phyloP scores from a whole-genome alignment of 2,797 vertebrate genomes.

The Peromyscus eremicus region DNA sequence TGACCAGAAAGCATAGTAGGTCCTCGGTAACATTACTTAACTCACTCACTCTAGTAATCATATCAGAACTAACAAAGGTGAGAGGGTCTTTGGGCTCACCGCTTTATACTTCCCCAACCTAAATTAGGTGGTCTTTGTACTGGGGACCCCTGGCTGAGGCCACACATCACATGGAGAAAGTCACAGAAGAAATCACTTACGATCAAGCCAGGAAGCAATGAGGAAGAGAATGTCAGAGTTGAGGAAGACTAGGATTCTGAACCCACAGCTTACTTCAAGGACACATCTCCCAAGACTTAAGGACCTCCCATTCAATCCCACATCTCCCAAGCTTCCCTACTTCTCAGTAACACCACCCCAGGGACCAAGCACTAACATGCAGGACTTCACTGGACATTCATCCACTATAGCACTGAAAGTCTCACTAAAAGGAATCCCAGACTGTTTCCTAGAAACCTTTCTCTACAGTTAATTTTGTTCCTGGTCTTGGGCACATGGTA shows the following conservation, averaged over 20 bases:
- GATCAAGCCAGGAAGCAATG: background rate
- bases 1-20: background rate
- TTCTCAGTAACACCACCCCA: background rate
- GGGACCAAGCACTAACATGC: background rate
- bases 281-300: background rate
- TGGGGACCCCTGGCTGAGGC: background rate
- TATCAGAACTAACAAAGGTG: background rate
- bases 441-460: background rate
- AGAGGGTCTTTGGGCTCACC: background rate
- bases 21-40: background rate
- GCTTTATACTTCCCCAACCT: background rate
- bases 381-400: background rate
- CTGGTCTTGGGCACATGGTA: background rate
- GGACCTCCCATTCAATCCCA: background rate
- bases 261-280: background rate
- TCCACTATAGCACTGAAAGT: background rate
- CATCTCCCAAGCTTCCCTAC: background rate
- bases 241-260: background rate
- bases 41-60: background rate
- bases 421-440: background rate
- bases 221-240: background rate
- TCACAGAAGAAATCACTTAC: background rate
- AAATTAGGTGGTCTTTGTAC: background rate
- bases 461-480: constrained; percentile 20
- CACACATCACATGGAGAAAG: background rate